Conservation (phyloP, 2,113 vertebrate species). For the Percina caprodes region DNA sequence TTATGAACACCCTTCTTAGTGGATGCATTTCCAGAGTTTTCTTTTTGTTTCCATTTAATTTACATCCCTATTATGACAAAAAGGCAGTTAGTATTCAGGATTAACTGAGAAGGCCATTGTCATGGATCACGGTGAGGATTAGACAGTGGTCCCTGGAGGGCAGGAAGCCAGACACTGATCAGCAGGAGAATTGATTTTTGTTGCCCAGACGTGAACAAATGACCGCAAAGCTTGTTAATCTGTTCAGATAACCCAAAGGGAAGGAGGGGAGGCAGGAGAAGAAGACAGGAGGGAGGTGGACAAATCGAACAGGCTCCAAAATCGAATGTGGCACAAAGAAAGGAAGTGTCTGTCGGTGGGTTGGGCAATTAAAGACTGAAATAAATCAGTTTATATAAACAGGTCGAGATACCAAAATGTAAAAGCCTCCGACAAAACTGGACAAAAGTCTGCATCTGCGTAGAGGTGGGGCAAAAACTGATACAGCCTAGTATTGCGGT, state of each 20-base stretch:
- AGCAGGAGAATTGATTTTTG: conserved; percentile 36
- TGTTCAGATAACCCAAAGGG: not conserved
- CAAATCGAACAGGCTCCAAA: conserved; percentile 25
- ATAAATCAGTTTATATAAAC: conserved; percentile 9
- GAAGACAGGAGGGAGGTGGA: not conserved
- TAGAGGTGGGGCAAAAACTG: too few relatives aligned
- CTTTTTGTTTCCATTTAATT: not conserved
- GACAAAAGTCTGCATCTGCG: not conserved
- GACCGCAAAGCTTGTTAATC: conserved; percentile 51
- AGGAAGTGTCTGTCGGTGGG: not conserved
- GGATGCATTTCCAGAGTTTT: not conserved
- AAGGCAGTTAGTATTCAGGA: not conserved
- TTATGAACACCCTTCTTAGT: not conserved
- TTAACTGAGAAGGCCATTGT: conserved; percentile 27
- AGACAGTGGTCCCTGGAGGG: not conserved
- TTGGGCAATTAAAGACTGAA: not conserved
- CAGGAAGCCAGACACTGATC: conserved; percentile 32
- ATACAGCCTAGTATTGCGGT: too few relatives aligned
- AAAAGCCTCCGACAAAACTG: not conserved
- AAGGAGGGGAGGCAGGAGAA: not conserved
- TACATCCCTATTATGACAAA: too few relatives aligned
- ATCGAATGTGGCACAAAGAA: not conserved
- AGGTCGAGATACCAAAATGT: conserved; percentile 1
- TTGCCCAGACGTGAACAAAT: not conserved
- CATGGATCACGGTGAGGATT: conserved; percentile 23